Base-by-base conservation (phyloP, 2,113 vertebrate species). In the Oncorhynchus gorbuscha region DNA sequence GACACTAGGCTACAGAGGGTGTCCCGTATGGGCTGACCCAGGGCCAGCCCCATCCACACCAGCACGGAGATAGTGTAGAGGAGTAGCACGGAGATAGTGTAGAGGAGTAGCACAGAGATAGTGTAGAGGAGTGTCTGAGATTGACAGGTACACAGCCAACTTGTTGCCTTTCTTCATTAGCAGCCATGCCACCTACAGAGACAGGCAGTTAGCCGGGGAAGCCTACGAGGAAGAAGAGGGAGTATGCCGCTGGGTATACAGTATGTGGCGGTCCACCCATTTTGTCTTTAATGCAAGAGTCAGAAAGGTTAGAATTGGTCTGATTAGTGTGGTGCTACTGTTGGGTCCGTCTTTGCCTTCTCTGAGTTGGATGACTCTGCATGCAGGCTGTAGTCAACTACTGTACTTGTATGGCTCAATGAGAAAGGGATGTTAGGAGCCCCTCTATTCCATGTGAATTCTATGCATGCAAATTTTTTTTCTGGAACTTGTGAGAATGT, bases 191-290 rank as follows among this genome's bases (percentile, higher is more conserved):
- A 94, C 94, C 83, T 95, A 95, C 22, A 97, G 84, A 0, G 95
- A 93, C 78, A 97, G 84, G 82, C 94, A 95, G 87, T 97, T 96
- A 65, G 94, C 94, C 0, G 2, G 94, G 94, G 82, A 96, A 92
- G 62, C 95, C 94, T 76, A 96, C 51, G 48, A 92, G 84, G 59
- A 97, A 94, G 22, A 96, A 95, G 0, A 90, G 61, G 51, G 95
- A 76, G 13, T 97, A 97, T 3, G 87, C 88, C 20, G 92, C 80
- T 0, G 94, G 95, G 62, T 94, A 94, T 73, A 18, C 3, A 13
- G 49, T 51, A 96, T 82, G 7, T 9, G 0, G 5, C 1, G 0
- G 9, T 83, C 83, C 79, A 85, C 74, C 0, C 0, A 4, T 11
- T 81, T 48, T 3, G 59, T 67, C 58, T 48, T 2, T 1, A 1